phyloP scores from a whole-genome alignment of 2,113 vertebrate species.

The Cebus imitator region DNA sequence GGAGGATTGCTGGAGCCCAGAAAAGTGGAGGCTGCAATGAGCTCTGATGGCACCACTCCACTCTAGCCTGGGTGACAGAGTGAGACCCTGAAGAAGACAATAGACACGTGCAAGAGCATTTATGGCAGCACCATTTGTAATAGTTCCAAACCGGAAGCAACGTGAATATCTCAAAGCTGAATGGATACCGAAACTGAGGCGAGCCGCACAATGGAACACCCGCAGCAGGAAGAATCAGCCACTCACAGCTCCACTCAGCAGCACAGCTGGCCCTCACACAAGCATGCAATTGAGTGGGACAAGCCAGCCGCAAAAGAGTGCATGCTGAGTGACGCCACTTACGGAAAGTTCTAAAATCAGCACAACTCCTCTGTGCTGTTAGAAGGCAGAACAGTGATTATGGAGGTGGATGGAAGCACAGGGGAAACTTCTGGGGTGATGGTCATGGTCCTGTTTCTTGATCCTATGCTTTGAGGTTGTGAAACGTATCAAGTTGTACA shows the following conservation, averaged over 20 bases:
- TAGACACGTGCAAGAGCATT: background rate
- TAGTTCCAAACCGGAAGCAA: background rate
- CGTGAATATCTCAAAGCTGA: background rate
- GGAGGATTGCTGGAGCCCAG: background rate
- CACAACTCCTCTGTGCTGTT: background rate
- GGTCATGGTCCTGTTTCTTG: background rate
- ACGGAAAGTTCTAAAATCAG: background rate
- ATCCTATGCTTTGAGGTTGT: background rate
- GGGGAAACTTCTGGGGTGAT: too few relatives aligned
- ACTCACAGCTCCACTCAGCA: fast-evolving
- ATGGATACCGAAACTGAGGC: background rate
- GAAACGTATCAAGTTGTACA: background rate
- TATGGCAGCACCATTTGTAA: background rate
- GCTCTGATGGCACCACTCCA: background rate
- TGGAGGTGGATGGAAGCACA: background rate
- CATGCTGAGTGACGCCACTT: background rate
- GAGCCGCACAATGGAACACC: background rate
- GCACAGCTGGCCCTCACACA: background rate
- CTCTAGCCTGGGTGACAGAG: background rate
- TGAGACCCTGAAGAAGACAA: background rate
- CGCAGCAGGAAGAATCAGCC: background rate
- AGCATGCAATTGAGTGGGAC: background rate
- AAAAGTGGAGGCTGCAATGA: background rate
- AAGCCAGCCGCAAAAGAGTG: background rate
- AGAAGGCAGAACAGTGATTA: background rate